Percentiles rank a stretch among this genome's conserved stretches.
Evolutionary conservation across 2,888 invertebrate species (phyloP).

Genomic region (Bombyx huttoni): DNA sequence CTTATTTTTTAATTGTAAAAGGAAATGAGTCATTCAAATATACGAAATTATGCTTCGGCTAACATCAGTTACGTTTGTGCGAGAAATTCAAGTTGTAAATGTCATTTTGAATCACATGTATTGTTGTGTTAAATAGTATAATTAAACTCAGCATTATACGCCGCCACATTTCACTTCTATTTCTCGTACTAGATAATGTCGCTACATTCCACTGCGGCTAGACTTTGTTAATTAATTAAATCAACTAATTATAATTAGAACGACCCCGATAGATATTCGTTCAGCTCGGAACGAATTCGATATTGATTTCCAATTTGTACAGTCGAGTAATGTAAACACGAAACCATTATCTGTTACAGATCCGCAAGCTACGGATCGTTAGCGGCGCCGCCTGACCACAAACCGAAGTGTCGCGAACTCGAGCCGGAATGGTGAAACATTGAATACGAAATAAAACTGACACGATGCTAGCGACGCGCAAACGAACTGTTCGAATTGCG

Average conservation of each 20-base stretch:
- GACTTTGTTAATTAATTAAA: background rate
- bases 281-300: background rate
- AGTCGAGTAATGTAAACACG: conserved; percentile 36
- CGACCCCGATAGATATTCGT: background rate
- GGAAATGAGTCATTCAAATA: too few relatives aligned
- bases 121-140: too few relatives aligned
- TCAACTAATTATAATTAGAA: background rate
- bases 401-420: conserved; percentile 14
- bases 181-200: background rate
- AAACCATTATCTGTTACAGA: conserved; percentile 54
- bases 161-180: too few relatives aligned
- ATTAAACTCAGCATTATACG: too few relatives aligned
- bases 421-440: conserved; percentile 28
- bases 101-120: too few relatives aligned
- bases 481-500: conserved; percentile 4
- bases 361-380: conserved; percentile 37
- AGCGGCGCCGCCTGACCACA: conserved; percentile 34
- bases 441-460: conserved; percentile 3
- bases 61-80: too few relatives aligned
- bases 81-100: too few relatives aligned
- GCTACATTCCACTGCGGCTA: background rate
- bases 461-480: background rate
- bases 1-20: too few relatives aligned
- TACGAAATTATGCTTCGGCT: too few relatives aligned
- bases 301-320: conserved; percentile 28